phyloP scores from a whole-genome alignment of 2,113 vertebrate species.

The Hoplias malabaricus region DNA sequence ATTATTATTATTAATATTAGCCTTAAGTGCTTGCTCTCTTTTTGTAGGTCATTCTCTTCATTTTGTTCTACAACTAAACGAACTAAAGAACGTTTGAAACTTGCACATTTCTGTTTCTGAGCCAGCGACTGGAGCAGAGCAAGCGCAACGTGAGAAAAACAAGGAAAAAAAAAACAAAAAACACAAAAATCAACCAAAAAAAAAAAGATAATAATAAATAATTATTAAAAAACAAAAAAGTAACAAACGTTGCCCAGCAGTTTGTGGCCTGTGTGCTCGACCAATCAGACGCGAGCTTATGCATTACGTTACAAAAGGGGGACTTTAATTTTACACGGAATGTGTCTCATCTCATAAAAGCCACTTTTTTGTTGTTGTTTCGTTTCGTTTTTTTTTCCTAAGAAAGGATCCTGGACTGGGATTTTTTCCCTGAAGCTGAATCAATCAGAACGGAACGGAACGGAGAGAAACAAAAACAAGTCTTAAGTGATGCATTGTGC shows the following conservation, averaged over 20 bases:
- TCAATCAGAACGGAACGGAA: conserved; percentile 15
- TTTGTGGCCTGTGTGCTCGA: conserved; percentile 63
- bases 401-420: too few species aligned
- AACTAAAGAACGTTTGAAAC: conserved; percentile 72
- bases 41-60: conserved; percentile 63
- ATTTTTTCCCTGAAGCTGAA: too few species aligned
- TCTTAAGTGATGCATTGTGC: conserved; percentile 71
- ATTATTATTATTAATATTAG: too few species aligned
- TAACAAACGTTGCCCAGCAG: conserved; percentile 50
- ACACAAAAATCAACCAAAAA: too few species aligned
- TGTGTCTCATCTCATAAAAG: too few species aligned
- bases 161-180: not conserved
- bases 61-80: conserved; percentile 54
- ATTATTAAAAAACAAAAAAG: not conserved
- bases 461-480: conserved; percentile 45
- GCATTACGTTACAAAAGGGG: conserved; percentile 56
- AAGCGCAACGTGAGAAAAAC: conserved; percentile 60
- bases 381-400: too few species aligned
- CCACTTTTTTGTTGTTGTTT: conserved; percentile 43
- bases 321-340: conserved; percentile 62
- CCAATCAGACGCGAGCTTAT: conserved; percentile 65
- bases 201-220: too few species aligned
- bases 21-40: conserved; percentile 76
- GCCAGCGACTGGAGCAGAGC: conserved; percentile 69
- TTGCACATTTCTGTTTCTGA: conserved; percentile 81